Evolutionary conservation across 30 jellyfish, hydroid and myxozoan species (phyloP), one percentile per base, ranked within the genome.

Genomic region (Hydractinia echinata): DNA sequence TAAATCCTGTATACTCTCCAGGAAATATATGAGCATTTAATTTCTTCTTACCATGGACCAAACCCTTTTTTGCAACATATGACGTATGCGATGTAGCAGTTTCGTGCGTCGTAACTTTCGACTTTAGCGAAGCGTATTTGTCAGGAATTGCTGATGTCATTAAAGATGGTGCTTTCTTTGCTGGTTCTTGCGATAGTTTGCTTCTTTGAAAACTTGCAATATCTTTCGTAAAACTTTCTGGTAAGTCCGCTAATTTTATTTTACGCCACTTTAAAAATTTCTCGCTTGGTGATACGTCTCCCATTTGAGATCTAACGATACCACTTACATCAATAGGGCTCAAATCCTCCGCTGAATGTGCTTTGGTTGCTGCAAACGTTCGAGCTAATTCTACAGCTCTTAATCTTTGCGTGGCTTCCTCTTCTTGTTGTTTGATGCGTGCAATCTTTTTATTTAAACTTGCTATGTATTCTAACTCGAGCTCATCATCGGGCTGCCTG

Each of bases 1-100:
- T 80, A 69, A 80, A 80, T 10, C 87, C 87, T 9, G 87, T 80
- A 44, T 61, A 80, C 66, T 80, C 81, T 9, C 87, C 87, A 5
- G 87, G 87, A 61, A 60, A 49, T 8, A 80, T 49, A 68, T 80
- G 87, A 10, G 44, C 16, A 8, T 16, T 21, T 49, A 7, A 48
- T 21, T 55, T 60, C 55, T 54, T 55, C 14, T 18, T 6, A 8
- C 53, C 53, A 10, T 61, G 82, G 53, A 77, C 60, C 21, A 44
- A 9, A 8, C 76, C 78, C 4, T 77, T 77, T 54, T 77, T 77
- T 52, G 85, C 83, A 44, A 51, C 19, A 13, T 1, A n/a, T 64
- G 51, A 6, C 74, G 39, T 64, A 51, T 64, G 19, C 18, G 74
- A 64, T 51, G 39, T n/a, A n/a, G 74, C 39, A n/a, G 74, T 64